Conservation (phyloP, 2,797 vertebrate species). For the Hoplostethus atlanticus region DNA sequence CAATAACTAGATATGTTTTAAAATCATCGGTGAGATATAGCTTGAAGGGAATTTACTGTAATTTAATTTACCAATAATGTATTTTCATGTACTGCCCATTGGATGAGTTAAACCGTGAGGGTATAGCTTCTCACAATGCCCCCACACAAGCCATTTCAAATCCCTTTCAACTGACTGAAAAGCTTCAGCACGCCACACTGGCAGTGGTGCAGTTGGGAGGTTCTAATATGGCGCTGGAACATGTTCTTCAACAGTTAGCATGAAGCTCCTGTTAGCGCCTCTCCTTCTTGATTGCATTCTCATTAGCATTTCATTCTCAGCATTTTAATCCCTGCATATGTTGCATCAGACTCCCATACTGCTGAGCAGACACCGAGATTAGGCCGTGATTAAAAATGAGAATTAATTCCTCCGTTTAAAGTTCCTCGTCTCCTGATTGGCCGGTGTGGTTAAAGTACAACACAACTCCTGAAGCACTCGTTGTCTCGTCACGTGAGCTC, state of each 20-base stretch:
- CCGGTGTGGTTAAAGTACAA: conserved; percentile 23
- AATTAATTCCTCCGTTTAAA: conserved; percentile 67
- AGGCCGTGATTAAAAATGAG: conserved; percentile 65
- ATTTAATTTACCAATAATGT: too few species aligned
- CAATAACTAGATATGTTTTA: too few species aligned
- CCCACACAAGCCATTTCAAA: too few species aligned
- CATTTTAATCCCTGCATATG: conserved; percentile 59
- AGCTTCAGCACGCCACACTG: too few species aligned
- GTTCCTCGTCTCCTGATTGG: conserved; percentile 48
- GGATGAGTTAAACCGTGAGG: too few species aligned
- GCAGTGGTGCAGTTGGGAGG: too few species aligned
- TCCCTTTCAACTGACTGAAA: too few species aligned
- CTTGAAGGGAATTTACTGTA: too few species aligned
- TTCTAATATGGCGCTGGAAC: conserved; percentile 12
- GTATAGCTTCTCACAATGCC: too few species aligned
- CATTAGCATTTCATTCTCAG: conserved; percentile 65
- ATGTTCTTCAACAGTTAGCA: conserved; percentile 27
- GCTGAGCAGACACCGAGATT: conserved; percentile 67
- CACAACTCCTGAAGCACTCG: conserved; percentile 28
- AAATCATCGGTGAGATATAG: too few species aligned
- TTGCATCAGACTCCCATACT: conserved; percentile 44
- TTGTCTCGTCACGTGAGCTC: conserved; percentile 13
- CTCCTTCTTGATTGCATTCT: conserved; percentile 52
- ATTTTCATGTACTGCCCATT: too few species aligned
- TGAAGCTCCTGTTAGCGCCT: conserved; percentile 25